Evolutionary conservation across 2,797 vertebrate genomes (phyloP).

Genomic region (Petrocephalus sullivani): DNA sequence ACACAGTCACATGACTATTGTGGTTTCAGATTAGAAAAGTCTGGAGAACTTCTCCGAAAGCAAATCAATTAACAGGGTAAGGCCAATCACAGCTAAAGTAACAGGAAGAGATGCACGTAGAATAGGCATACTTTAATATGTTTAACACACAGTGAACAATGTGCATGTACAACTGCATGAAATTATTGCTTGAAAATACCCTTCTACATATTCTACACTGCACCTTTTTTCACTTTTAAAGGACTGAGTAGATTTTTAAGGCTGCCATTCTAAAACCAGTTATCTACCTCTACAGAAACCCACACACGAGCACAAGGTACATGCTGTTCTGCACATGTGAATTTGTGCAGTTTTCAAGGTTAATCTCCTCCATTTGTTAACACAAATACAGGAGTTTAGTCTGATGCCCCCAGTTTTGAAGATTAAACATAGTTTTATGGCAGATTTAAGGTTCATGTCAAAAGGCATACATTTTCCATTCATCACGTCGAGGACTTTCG

Average conservation of each 20-base stretch:
- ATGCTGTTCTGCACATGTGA: slow-evolving; percentile 6
- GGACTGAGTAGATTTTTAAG: not conserved
- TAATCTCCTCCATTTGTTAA: slow-evolving; percentile 33
- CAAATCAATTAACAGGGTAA: not conserved
- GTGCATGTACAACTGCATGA: not conserved
- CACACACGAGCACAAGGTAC: not conserved
- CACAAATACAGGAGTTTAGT: not conserved
- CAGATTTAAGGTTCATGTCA: not conserved
- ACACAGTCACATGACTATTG: not conserved
- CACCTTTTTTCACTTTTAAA: not conserved
- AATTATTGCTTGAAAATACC: not conserved
- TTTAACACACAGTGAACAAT: not conserved
- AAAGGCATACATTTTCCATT: not conserved
- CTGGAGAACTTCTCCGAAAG: not conserved
- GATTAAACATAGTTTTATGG: not conserved
- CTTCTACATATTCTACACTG: not conserved
- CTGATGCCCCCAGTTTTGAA: not conserved
- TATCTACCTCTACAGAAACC: not conserved
- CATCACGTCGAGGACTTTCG: not conserved
- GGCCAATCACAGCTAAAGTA: not conserved
- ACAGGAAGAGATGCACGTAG: not conserved
- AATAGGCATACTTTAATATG: not conserved
- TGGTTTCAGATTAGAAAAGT: not conserved
- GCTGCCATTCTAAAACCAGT: not conserved
- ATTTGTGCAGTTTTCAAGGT: slow-evolving; percentile 44